phyloP scores from a whole-genome alignment of 2,797 vertebrate species.

The Pangasius krempfi region DNA sequence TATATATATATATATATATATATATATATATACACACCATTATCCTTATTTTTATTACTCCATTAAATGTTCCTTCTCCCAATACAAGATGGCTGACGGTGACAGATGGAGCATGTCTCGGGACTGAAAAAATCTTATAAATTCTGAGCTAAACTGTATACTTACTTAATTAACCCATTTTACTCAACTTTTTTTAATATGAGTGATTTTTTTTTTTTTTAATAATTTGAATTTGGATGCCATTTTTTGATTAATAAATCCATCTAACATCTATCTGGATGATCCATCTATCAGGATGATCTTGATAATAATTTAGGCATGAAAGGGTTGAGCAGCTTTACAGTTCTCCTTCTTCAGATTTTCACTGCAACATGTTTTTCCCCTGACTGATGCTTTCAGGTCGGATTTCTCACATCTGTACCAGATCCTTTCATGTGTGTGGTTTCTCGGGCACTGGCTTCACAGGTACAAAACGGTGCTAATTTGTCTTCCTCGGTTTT shows the following conservation, averaged over 20 bases:
- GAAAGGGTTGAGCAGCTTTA: not conserved
- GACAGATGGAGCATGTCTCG: no score
- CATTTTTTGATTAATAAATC: not conserved
- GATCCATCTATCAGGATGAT: not conserved
- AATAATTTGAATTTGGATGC: not conserved
- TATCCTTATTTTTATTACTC: no score
- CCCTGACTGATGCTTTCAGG: not conserved
- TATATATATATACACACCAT: no score
- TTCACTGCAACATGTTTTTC: not conserved
- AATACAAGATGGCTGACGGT: no score
- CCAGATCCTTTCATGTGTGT: not conserved
- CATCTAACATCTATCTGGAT: not conserved
- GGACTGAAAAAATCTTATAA: not conserved
- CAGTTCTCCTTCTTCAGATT: not conserved
- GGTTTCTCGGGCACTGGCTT: not conserved
- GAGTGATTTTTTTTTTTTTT: not conserved
- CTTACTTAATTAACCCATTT: not conserved
- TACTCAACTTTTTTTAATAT: not conserved
- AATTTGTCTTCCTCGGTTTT: not conserved
- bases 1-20: no score
- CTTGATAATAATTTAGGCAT: not conserved
- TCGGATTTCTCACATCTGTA: not conserved
- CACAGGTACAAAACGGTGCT: not conserved
- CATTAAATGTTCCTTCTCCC: no score
- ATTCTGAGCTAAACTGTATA: no score